Percentiles rank a stretch among this genome's conserved stretches.
Conservation (phyloP, 1,140 invertebrate species). For the Andrena cerasifolii region DNA sequence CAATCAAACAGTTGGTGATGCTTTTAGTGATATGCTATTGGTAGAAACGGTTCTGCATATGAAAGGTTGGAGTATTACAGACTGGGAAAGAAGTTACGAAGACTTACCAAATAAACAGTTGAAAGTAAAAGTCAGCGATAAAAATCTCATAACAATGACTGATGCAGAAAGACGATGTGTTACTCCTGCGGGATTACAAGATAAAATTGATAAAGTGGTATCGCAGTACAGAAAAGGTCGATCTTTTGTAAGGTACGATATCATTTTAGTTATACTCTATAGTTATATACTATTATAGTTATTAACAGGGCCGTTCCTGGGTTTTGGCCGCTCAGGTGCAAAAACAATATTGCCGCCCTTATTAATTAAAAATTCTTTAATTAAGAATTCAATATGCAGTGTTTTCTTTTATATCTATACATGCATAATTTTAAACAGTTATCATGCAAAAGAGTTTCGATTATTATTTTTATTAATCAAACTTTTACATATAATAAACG, state of each 20-base stretch:
- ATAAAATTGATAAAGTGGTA: constrained; percentile 89
- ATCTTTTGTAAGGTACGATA: constrained; percentile 90
- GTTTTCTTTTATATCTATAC: too few species aligned
- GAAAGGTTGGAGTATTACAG: constrained; percentile 89
- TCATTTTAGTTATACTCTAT: not conserved
- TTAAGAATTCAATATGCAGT: too few species aligned
- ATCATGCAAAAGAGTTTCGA: too few species aligned
- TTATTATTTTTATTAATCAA: too few species aligned
- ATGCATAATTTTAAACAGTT: too few species aligned
- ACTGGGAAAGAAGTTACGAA: constrained; percentile 91
- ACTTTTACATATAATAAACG: too few species aligned
- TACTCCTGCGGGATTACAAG: constrained; percentile 91
- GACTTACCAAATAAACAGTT: constrained; percentile 95
- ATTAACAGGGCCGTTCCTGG: not conserved
- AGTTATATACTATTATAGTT: too few species aligned
- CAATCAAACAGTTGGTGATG: constrained; percentile 98
- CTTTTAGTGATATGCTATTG: constrained; percentile 96
- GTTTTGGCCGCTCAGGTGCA: too few species aligned
- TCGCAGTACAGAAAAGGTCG: constrained; percentile 88
- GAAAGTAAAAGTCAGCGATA: constrained; percentile 94
- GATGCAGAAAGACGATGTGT: constrained; percentile 93
- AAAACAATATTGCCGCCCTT: too few species aligned
- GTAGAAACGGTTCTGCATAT: constrained; percentile 95
- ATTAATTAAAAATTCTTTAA: too few species aligned
- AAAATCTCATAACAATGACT: constrained; percentile 91